phyloP scores from a whole-genome alignment of 2,113 vertebrate genomes.

The Baryphthengus martii region DNA sequence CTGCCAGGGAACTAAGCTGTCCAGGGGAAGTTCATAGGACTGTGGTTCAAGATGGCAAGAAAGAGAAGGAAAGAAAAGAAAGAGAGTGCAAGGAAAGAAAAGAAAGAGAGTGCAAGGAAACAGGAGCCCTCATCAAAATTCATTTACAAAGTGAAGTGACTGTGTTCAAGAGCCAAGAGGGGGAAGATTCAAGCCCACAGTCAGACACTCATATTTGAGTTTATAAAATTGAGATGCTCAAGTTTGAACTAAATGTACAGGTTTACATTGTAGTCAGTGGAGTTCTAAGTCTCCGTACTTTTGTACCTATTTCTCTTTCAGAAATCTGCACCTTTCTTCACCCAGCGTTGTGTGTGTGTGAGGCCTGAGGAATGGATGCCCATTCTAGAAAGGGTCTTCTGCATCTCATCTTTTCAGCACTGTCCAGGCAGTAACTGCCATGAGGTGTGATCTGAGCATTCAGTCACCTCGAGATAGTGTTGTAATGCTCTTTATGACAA shows the following conservation, averaged over 20 bases:
- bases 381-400: neutral
- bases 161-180: neutral
- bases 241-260: neutral
- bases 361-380: neutral
- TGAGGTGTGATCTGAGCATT: neutral
- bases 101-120: neutral
- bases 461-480: neutral
- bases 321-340: neutral
- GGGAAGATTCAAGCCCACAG: neutral
- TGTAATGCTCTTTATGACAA: neutral
- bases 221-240: neutral
- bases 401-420: neutral
- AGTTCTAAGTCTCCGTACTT: neutral
- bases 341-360: neutral
- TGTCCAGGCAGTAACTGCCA: neutral
- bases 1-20: neutral
- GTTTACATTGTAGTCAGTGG: neutral
- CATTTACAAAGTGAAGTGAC: neutral
- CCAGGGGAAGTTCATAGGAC: neutral
- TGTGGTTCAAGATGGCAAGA: neutral
- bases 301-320: neutral
- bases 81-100: neutral
- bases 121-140: neutral
- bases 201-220: neutral
- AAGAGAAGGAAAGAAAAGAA: too few relatives aligned